Evolutionary conservation across 2,797 vertebrate genomes (phyloP), one percentile per base, ranked within the genome.

Genomic region (Alouatta caraya): DNA sequence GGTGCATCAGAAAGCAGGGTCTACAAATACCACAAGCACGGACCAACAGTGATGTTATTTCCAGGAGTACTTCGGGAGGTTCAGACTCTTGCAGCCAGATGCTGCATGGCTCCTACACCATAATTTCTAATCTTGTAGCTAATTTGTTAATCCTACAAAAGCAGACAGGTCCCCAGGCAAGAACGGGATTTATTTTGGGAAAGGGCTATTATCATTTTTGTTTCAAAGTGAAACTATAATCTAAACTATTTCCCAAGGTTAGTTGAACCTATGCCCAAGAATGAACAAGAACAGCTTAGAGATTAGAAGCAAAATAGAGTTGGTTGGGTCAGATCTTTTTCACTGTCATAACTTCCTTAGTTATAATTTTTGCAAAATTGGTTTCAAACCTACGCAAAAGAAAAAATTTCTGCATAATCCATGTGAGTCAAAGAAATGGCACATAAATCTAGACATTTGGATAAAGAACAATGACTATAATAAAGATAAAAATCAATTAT

Each of bases 401-500:
- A 86, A 73, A 95, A 24, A 93, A 72, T 80, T 91, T 75, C 14
- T 90, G 21, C 28, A 93, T 44, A 94, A 61, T 94, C 26, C 75
- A n/a, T 81, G 19, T 21, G 48, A 84, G 64, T 90, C 84, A 89
- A 75, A 82, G 33, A 94, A 96, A 70, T 52, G 50, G 80, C 75
- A 67, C 57, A 79, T 26, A 48, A 44, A 95, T 42, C 78, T 52
- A 97, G 94, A 91, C 81, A 95, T 97, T 87, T 92, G 92, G 81
- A 97, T 91, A 89, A 81, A 90, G 93, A 92, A 14, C 97, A 96
- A 96, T 86, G 96, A 93, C 73, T n/a, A 93, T 6, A n/a, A 93
- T 94, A 93, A 97, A 98, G 96, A 95, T 91, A 94, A 97, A 97
- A 96, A 84, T 93, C 89, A 92, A 24, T 92, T 97, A 79, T 67